These are phyloP conservation scores for Anas platyrhynchos DNA, from an alignment of 2,113 vertebrate genomes.

Conservation along the genomic window DNA sequence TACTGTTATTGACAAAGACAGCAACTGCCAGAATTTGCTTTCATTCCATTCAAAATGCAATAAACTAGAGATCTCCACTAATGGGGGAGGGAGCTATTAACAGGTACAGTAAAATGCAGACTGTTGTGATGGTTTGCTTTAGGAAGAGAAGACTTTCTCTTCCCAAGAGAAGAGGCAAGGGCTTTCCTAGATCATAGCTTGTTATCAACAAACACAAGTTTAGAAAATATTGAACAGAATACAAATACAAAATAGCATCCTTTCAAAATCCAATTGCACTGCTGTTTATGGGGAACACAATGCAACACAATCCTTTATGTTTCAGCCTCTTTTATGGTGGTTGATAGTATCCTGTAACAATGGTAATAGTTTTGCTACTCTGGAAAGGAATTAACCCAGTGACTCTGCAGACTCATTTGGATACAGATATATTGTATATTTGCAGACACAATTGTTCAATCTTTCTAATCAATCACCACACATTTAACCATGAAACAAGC, in stretches of 20 bases:
- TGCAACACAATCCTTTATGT: accelerated
- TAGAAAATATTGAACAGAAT: not conserved
- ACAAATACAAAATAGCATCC: not conserved
- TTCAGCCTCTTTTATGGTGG: not conserved
- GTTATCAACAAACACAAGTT: not conserved
- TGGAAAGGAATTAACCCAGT: not conserved
- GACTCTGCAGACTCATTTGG: not conserved
- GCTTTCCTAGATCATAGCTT: not conserved
- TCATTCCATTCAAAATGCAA: not conserved
- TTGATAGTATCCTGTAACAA: not conserved
- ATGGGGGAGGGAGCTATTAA: not conserved
- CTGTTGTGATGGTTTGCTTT: not conserved
- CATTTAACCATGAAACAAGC: not conserved
- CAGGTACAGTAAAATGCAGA: not conserved
- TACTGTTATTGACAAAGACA: not conserved
- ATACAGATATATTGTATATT: not conserved
- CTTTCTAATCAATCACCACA: not conserved
- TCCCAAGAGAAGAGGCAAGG: not conserved
- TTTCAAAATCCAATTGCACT: not conserved
- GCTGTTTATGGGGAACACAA: not conserved
- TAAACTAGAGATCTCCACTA: not conserved
- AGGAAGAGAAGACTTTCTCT: not conserved
- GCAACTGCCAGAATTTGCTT: not conserved
- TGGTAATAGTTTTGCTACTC: not conserved
- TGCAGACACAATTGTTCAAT: not conserved